Evolutionary conservation across 1,140 invertebrate genomes (phyloP), one percentile per base, ranked within the genome.

Genomic region (Sminthurinus signatus): DNA sequence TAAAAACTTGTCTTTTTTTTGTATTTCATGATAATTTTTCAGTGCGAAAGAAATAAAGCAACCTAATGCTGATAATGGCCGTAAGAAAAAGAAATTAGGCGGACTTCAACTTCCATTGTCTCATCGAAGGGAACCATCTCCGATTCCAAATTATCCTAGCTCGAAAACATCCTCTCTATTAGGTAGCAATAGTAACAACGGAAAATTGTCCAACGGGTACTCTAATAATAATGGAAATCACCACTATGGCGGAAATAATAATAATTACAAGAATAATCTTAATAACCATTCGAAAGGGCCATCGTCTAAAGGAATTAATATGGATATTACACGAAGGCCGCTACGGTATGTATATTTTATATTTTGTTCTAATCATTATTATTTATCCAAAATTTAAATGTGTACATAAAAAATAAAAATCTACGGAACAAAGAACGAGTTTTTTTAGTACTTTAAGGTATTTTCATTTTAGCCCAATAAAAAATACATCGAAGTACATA

Each of bases 1-100:
- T 56, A 25, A 56, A n/a, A 28, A 46, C 43, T 46, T 36, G 32
- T 8, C 5, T 60, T 51, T 3, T 55, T 21, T 36, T 23, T 48
- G 44, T 31, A 12, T 48, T 29, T n/a, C n/a, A n/a, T n/a, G n/a
- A n/a, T n/a, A n/a, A n/a, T n/a, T 44, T 82, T 82, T 29, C 80
- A 91, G 89, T 78, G 90, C 91, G 72, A 86, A 90, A 75, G 90
- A 91, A 74, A 93, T 95, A 73, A 93, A 94, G 80, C 83, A 88
- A 65, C 90, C 89, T 77, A 87, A 88, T 74, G 86, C 86, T 69
- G 87, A 90, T 78, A 89, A 92, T 73, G 88, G 91, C 46, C 81
- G 86, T 64, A 88, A 88, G 76, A 84, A 89, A 68, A 93, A 91
- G 77, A 81, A 86, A 73, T 85, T 79, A 67, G 42, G 66, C 62